Evolutionary conservation across 2,113 vertebrate species (phyloP).

Genomic region (Lepus americanus): DNA sequence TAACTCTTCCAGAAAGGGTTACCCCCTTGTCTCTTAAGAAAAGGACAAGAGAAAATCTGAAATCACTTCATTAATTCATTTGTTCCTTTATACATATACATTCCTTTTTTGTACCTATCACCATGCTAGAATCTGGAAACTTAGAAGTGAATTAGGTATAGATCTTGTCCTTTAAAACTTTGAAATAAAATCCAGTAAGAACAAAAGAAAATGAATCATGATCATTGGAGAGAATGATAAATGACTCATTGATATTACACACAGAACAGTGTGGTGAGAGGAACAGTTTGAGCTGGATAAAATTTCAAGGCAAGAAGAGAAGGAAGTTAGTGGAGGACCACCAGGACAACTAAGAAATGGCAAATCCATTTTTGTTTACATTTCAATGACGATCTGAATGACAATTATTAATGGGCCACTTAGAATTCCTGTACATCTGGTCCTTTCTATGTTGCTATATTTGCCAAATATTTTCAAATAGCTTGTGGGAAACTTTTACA

Average conservation of each 20-base stretch:
- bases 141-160: slow-evolving; percentile 13
- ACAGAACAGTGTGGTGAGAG: not conserved
- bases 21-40: not conserved
- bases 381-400: slow-evolving; percentile 48
- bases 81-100: too few species aligned
- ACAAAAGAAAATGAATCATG: slow-evolving; percentile 51
- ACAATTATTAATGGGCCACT: slow-evolving; percentile 62
- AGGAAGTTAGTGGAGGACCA: not conserved
- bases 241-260: not conserved
- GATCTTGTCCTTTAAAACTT: slow-evolving; percentile 37
- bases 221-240: slow-evolving; percentile 52
- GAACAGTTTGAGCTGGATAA: not conserved
- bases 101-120: not conserved
- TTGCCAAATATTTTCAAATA: slow-evolving; percentile 38
- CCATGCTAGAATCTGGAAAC: not conserved
- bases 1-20: not conserved
- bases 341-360: slow-evolving; percentile 23
- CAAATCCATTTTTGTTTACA: slow-evolving; percentile 60
- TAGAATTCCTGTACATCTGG: slow-evolving; percentile 42
- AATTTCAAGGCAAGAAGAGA: slow-evolving; percentile 14
- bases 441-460: not conserved
- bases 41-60: not conserved
- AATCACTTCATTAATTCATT: not conserved
- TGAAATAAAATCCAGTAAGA: not conserved
- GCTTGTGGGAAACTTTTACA: not conserved